Percentiles rank a stretch among this genome's conserved stretches.
Conservation (phyloP, 2,888 invertebrate species). For the Microctonus aethiopoides region DNA sequence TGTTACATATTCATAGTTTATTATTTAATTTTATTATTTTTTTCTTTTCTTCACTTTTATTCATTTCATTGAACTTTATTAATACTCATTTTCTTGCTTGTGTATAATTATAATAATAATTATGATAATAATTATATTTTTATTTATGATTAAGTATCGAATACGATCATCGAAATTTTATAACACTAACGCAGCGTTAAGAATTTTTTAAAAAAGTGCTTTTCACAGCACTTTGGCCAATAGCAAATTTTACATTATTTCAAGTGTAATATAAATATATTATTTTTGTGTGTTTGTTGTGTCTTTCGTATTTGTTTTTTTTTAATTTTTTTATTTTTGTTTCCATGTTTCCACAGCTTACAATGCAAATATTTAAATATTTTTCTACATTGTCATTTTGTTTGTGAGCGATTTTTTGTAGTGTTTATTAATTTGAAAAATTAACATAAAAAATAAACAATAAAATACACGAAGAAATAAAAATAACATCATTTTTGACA, state of each 20-base stretch:
- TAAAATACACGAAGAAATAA: not conserved
- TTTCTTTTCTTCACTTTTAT: slow-evolving; percentile 34
- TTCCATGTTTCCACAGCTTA: not conserved
- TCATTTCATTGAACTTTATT: slow-evolving; percentile 17
- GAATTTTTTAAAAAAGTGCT: no score
- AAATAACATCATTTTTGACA: not conserved
- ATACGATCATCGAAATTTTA: no score
- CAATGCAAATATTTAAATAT: not conserved
- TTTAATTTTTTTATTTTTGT: slow-evolving; percentile 29
- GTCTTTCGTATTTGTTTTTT: slow-evolving; percentile 31
- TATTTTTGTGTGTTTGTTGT: slow-evolving; percentile 34
- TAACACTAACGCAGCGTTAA: no score
- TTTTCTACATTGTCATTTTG: not conserved
- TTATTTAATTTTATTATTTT: slow-evolving; percentile 33
- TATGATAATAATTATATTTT: no score
- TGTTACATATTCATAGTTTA: slow-evolving; percentile 49
- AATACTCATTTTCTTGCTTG: not conserved
- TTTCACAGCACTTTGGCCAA: no score
- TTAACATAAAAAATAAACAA: not conserved
- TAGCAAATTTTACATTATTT: no score
- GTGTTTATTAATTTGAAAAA: no score
- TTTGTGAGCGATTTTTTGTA: no score
- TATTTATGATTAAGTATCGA: no score
- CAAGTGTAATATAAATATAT: not conserved
- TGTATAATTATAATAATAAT: no score